Evolutionary conservation across 2,797 vertebrate genomes (phyloP), one percentile per base, ranked within the genome.

Genomic region (Xenops minutus): DNA sequence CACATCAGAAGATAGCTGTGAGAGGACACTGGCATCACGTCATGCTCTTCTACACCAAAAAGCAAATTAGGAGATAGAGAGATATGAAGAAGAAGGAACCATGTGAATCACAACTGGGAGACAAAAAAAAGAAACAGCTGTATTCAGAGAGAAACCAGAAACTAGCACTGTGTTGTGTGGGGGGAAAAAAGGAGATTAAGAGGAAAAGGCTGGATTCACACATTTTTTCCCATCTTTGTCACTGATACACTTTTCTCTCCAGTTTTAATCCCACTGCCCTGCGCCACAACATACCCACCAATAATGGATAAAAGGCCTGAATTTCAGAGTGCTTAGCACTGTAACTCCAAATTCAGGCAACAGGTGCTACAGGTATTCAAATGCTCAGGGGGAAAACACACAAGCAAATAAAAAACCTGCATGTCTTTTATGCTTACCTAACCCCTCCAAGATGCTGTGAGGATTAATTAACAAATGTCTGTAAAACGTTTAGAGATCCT

Each of bases 381-480:
- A 63, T 46, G 6, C 13, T 67, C 6, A 3, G 7, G 24, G 24
- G 12, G 7, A 21, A 69, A 61, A 51, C 16, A 63, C 64, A 27
- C 6, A 61, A 67, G 32, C 5, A 67, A 85, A 73, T 43, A 14
- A 43, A 59, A 74, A 54, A 0, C 23, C 12, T 4, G 5, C 36
- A 91, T 8, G 24, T 52, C 54, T 82, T 56, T 66, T 69, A 43
- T 32, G 64, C 59, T 78, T 51, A 73, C 15, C 44, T 64, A 88
- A 77, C n/a, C 63, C 88, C 69, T 49, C 29, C 3, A 10, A 54
- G 63, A 79, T 77, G 56, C 54, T 76, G 56, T 39, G 49, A 64
- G 46, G n/a, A 81, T 90, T 93, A 95, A 89, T 54, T 89, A 88
- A 88, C 58, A 90, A 87, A 80, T 46, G 80, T 41, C 79, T 69